Percentiles rank a stretch among this genome's conserved stretches.
Conservation (phyloP, 2,797 vertebrate species). For the Hafferia zeledoni region DNA sequence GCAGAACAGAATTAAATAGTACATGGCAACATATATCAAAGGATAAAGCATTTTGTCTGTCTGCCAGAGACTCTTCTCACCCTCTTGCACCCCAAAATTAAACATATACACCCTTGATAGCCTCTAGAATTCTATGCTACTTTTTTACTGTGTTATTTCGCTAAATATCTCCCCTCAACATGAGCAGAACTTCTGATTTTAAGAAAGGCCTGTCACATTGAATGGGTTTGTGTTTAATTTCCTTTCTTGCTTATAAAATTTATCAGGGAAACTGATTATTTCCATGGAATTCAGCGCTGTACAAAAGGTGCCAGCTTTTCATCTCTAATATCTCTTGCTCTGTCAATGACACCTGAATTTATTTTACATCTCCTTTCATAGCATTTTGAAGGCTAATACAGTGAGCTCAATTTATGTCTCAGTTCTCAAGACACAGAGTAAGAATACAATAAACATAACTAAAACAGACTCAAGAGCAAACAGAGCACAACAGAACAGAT, state of each 20-base stretch:
- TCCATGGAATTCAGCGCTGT: slow-evolving; percentile 26
- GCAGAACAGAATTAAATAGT: neutral
- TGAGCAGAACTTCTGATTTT: neutral
- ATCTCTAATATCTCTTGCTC: slow-evolving; percentile 21
- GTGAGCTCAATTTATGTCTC: slow-evolving; percentile 34
- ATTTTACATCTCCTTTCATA: slow-evolving; percentile 41
- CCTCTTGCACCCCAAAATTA: neutral
- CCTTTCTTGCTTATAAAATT: slow-evolving; percentile 36
- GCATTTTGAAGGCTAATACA: slow-evolving; percentile 8
- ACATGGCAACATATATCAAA: neutral
- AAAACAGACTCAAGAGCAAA: neutral
- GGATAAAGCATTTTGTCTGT: neutral
- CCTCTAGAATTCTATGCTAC: neutral
- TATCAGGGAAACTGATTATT: slow-evolving; percentile 45
- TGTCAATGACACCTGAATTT: slow-evolving; percentile 23
- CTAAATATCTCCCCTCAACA: neutral
- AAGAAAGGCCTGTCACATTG: neutral
- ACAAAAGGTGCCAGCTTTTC: slow-evolving; percentile 21
- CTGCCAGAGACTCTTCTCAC: neutral
- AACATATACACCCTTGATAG: neutral
- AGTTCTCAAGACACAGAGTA: neutral
- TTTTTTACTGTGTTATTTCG: slow-evolving; percentile 3
- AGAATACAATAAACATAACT: neutral
- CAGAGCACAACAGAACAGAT: neutral
- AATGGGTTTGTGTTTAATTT: slow-evolving; percentile 52